These are phyloP conservation scores for Linurgus olivaceus DNA, from an alignment of 2,797 vertebrate genomes.

Conservation along the genomic window DNA sequence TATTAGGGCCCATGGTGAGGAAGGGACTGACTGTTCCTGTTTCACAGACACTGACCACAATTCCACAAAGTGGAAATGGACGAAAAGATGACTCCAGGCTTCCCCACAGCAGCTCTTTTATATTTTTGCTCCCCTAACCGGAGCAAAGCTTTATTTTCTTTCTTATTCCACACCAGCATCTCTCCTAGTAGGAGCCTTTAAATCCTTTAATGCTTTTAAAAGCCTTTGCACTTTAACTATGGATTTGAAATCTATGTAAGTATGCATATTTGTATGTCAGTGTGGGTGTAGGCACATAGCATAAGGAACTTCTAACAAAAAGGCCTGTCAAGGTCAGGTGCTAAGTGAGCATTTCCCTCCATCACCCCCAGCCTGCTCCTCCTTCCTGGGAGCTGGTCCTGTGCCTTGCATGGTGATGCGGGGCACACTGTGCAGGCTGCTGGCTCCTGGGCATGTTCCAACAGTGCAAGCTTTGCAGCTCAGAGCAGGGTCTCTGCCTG, in stretches of 20 bases:
- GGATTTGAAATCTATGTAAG: neutral
- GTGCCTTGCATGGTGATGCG: fast-evolving
- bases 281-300: neutral
- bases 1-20: fast-evolving
- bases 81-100: neutral
- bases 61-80: neutral
- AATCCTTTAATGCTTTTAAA: neutral
- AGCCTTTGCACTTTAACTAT: neutral
- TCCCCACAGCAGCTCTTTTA: neutral
- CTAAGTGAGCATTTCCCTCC: neutral
- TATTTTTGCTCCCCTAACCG: neutral
- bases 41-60: neutral
- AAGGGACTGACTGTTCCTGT: neutral
- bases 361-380: neutral
- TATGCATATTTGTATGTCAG: too few species aligned
- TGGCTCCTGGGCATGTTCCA: neutral
- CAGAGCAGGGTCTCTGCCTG: neutral
- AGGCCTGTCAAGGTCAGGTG: neutral
- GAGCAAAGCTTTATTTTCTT: neutral
- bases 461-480: neutral
- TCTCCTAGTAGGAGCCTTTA: neutral
- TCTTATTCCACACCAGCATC: neutral
- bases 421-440: neutral
- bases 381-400: neutral
- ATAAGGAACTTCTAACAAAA: neutral